A percentile compares a stretch with the other conserved stretches of the same genome.
Conservation (phyloP, 1,140 invertebrate species). For the Dendrolimus kikuchii region DNA sequence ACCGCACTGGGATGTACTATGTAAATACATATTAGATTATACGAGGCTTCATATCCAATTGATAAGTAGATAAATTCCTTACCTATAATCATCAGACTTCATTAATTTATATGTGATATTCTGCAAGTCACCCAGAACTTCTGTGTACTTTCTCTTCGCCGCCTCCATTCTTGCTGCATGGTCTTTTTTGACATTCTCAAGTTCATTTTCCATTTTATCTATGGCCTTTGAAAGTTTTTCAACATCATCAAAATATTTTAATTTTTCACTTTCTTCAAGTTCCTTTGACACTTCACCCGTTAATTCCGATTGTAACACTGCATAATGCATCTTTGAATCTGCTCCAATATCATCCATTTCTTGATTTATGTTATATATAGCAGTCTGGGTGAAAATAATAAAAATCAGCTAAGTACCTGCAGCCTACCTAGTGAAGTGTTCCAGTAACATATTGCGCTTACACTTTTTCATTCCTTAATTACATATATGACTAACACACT, state of each 20-base stretch:
- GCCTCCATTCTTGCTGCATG: conserved; percentile 63
- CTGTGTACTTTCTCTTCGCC: conserved; percentile 49
- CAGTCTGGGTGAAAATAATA: conserved; percentile 28
- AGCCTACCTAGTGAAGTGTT: too few relatives aligned
- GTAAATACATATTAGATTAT: too few relatives aligned
- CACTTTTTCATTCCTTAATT: too few relatives aligned
- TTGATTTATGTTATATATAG: conserved; percentile 30
- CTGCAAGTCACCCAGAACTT: conserved; percentile 36
- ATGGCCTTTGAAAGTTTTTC: conserved; percentile 71
- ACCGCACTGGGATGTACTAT: too few relatives aligned
- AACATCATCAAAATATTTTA: conserved; percentile 65
- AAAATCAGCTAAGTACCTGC: neutral
- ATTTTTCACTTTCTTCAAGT: conserved; percentile 51
- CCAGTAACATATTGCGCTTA: too few relatives aligned
- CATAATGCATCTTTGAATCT: conserved; percentile 58
- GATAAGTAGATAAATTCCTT: neutral
- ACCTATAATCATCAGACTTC: conserved; percentile 51
- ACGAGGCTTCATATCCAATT: too few relatives aligned
- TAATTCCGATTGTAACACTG: conserved; percentile 58
- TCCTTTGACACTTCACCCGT: conserved; percentile 60
- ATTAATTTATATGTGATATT: conserved; percentile 50
- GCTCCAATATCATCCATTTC: conserved; percentile 25
- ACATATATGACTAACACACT: too few relatives aligned
- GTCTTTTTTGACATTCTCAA: conserved; percentile 60
- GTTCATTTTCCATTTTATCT: conserved; percentile 72